Evolutionary conservation across 37 sponge, comb jelly and placozoan species (phyloP).

Genomic region (Eunapius fragilis): DNA sequence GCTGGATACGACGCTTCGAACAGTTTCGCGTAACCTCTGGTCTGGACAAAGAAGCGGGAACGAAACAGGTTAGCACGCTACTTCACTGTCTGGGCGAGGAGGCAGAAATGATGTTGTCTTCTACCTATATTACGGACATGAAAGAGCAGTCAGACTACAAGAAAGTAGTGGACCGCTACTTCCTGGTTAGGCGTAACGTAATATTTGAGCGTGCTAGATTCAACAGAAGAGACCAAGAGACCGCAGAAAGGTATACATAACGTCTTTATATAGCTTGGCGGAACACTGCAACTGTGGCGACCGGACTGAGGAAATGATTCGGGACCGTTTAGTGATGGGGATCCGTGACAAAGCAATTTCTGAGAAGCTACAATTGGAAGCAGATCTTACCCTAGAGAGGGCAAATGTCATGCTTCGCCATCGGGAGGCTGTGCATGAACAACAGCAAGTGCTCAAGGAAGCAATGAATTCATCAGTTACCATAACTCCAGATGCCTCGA

Average conservation of each 20-base stretch:
- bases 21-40: too few species aligned
- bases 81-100: too few species aligned
- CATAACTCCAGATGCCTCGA: background rate
- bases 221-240: slow-evolving; percentile 14
- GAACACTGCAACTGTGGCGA: slow-evolving; percentile 9
- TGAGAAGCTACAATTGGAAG: slow-evolving; percentile 12
- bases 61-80: too few species aligned
- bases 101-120: slow-evolving; percentile 18
- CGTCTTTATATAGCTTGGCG: slow-evolving; percentile 2
- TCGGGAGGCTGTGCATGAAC: slow-evolving; percentile 17
- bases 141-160: slow-evolving; percentile 6
- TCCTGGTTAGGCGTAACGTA: background rate
- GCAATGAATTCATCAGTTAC: background rate
- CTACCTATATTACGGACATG: background rate
- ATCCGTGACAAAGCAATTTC: slow-evolving; percentile 21
- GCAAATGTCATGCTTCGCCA: slow-evolving; percentile 22
- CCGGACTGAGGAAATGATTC: slow-evolving; percentile 12
- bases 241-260: slow-evolving; percentile 27
- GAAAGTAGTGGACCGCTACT: slow-evolving; percentile 9
- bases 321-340: slow-evolving; percentile 30
- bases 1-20: too few species aligned
- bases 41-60: too few species aligned
- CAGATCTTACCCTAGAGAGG: slow-evolving; percentile 36
- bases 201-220: too few species aligned
- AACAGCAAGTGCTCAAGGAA: slow-evolving; percentile 17